A percentile compares a stretch with the other conserved stretches of the same genome.
Conservation (phyloP, 1,140 invertebrate species). For the Drosophila kikkawai region DNA sequence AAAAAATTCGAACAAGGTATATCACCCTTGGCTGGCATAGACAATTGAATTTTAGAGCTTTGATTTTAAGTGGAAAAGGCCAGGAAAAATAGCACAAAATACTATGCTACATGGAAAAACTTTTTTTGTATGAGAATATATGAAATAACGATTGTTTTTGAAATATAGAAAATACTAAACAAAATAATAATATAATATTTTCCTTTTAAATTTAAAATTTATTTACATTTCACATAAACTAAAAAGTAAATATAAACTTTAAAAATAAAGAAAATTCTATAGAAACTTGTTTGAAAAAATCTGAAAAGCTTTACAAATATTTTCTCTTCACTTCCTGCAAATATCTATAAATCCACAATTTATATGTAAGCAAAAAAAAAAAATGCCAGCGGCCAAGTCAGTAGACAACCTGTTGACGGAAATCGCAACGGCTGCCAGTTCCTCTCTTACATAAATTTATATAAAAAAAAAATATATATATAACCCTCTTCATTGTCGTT, state of each 20-base stretch:
- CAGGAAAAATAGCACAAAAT: background rate
- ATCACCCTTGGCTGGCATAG: background rate
- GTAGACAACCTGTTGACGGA: slow-evolving; percentile 67
- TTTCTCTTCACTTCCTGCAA: background rate
- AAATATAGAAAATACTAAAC: too few species aligned
- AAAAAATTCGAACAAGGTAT: background rate
- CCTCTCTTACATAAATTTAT: background rate
- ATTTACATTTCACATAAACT: too few species aligned
- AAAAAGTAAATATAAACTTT: background rate
- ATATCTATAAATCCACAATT: slow-evolving; percentile 7
- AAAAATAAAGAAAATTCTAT: background rate
- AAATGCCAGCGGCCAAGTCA: slow-evolving; percentile 10
- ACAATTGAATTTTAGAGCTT: slow-evolving; percentile 29
- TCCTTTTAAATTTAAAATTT: too few species aligned
- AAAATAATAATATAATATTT: too few species aligned
- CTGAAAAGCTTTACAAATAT: background rate
- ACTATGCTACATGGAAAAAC: background rate
- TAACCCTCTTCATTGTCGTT: slow-evolving; percentile 20
- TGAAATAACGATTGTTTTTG: background rate
- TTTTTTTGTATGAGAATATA: background rate
- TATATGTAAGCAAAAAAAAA: slow-evolving; percentile 16
- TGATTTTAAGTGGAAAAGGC: slow-evolving; percentile 15
- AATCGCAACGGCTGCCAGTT: slow-evolving; percentile 11
- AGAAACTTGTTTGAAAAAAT: background rate
- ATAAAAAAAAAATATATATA: slow-evolving; percentile 2